Evolutionary conservation across 2,113 vertebrate species (phyloP).

Genomic region (Thunnus thynnus): DNA sequence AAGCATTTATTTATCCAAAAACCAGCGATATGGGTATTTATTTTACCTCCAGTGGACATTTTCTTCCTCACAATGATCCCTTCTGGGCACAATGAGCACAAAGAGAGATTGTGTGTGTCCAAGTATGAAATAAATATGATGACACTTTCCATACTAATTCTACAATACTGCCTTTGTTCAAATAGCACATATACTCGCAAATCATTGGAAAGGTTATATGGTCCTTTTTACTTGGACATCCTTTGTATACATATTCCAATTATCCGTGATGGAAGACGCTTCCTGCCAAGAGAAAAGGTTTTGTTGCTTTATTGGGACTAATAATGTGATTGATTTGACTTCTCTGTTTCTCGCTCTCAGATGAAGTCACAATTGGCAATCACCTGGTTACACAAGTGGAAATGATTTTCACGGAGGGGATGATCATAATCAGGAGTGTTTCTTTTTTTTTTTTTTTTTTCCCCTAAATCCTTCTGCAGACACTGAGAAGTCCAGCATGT

Average conservation of each 20-base stretch:
- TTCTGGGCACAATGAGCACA: background rate
- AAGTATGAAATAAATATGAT: background rate
- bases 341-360: conserved; percentile 27
- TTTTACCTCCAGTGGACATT: conserved; percentile 2
- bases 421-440: conserved; percentile 20
- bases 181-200: conserved; percentile 43
- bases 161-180: conserved; percentile 21
- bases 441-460: background rate
- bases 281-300: conserved; percentile 60
- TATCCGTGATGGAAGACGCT: conserved; percentile 54
- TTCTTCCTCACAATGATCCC: background rate
- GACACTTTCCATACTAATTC: conserved; percentile 21
- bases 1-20: background rate
- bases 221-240: conserved; percentile 32
- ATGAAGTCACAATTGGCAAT: conserved; percentile 35
- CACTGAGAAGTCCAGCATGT: background rate
- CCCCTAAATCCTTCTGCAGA: background rate
- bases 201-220: conserved; percentile 48
- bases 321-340: conserved; percentile 55
- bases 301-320: conserved; percentile 47
- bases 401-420: conserved; percentile 9
- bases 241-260: conserved; percentile 59
- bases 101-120: background rate
- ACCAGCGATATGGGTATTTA: conserved; percentile 2
- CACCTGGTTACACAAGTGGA: conserved; percentile 18